Base-by-base conservation (phyloP, 1,140 invertebrate species). In the Lepidostoma basale region DNA sequence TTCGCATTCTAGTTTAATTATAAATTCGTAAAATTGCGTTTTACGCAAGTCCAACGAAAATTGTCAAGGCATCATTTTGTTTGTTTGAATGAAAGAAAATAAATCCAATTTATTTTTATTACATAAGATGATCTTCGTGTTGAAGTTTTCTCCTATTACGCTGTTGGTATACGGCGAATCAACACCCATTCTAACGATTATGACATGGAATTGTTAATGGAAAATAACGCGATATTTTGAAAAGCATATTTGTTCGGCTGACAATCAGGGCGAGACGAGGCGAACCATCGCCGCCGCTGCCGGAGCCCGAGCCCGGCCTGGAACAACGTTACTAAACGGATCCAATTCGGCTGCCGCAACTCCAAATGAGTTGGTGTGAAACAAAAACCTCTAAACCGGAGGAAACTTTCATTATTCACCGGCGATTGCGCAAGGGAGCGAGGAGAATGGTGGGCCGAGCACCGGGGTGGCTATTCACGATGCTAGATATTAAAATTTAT, bases 391-490 rank as follows among this genome's bases (percentile, higher is more conserved):
- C 63, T 36, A 60, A 67, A 52, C 49, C 62, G 52, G 68, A 44
- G 67, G 68, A 60, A 69, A 67, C 68, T 70, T 70, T 70, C 68
- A 70, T 70, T 67, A 67, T 62, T 49, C 62, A 25, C n/a, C 63
- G 39, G 30, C 52, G 52, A 52, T 70, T 70, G 68, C 54, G 68
- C 58, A 70, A 70, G 54, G 33, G 33, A 59, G 16, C 30, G 25
- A n/a, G 14, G 3, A n/a, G 22, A 12, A 16, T 22, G 25, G 58
- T 22, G 18, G 44, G 16, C 16, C 16, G 44, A 22, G 45, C 1
- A n/a, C 33, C 5, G 33, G 5, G n/a, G n/a, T n/a, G n/a, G n/a
- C n/a, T n/a, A n/a, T n/a, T n/a, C n/a, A n/a, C n/a, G n/a, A n/a
- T n/a, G n/a, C n/a, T n/a, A n/a, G n/a, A n/a, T n/a, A n/a, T n/a